Percentiles rank a stretch among this genome's conserved stretches.
Conservation (phyloP, 2,113 vertebrate genomes). For the Alligator sinensis region DNA sequence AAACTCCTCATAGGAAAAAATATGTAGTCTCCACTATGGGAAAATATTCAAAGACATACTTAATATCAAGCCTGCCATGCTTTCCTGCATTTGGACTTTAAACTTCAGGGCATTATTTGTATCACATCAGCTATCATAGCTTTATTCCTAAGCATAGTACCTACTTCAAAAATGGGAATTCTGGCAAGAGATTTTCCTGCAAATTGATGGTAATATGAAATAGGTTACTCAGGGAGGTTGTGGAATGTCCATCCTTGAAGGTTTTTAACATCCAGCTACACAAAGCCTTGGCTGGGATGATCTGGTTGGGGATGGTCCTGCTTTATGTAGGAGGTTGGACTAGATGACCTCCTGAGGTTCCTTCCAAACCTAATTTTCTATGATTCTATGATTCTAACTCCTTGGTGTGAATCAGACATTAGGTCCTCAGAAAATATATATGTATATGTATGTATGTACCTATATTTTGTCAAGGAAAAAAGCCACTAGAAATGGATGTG, state of each 20-base stretch:
- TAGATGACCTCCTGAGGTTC: no score
- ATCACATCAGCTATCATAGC: neutral
- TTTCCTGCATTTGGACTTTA: neutral
- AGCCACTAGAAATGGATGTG: neutral
- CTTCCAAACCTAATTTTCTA: no score
- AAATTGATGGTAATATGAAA: neutral
- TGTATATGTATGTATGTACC: neutral
- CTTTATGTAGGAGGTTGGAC: no score
- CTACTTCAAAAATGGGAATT: neutral
- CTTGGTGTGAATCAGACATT: constrained; percentile 36
- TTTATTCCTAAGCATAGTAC: neutral
- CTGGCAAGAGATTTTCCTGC: neutral
- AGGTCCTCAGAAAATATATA: constrained; percentile 2
- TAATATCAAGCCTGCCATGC: neutral
- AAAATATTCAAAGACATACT: neutral
- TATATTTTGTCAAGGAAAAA: neutral
- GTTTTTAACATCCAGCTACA: no score
- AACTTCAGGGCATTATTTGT: neutral
- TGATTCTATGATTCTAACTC: neutral
- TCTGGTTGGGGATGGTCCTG: no score
- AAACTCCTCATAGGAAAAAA: neutral
- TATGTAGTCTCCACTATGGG: neutral
- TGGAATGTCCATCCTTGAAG: no score
- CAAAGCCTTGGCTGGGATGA: no score
- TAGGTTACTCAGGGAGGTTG: no score